phyloP scores from a whole-genome alignment of 2,888 invertebrate genomes.

The Volucella bombylans region DNA sequence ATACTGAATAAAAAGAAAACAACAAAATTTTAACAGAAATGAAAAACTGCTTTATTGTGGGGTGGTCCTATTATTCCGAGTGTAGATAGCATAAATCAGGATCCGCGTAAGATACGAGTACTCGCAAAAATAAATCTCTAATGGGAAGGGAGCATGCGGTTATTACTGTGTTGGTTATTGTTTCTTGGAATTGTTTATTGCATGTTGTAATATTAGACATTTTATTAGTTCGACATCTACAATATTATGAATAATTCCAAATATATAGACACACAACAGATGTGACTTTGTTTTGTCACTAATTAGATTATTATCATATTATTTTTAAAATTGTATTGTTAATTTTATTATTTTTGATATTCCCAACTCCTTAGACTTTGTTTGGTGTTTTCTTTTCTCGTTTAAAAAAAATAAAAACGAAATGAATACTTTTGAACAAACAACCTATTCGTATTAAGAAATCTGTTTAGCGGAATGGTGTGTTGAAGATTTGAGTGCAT shows the following conservation, averaged over 20 bases:
- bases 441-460: conserved; percentile 2
- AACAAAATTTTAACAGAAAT: conserved; percentile 25
- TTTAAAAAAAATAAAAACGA: conserved; percentile 1
- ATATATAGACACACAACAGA: conserved; percentile 21
- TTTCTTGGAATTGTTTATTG: conserved; percentile 5
- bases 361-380: conserved; percentile 62
- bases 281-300: conserved; percentile 9
- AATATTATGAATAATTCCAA: conserved; percentile 24
- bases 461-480: conserved; percentile 41
- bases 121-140: conserved; percentile 4
- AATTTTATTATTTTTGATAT: conserved; percentile 39
- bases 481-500: conserved; percentile 10
- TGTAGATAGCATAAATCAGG: conserved; percentile 21
- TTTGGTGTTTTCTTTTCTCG: conserved; percentile 30
- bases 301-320: conserved; percentile 10
- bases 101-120: neutral
- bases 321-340: conserved; percentile 25
- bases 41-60: conserved; percentile 23
- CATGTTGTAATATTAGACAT: conserved; percentile 1
- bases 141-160: conserved; percentile 10
- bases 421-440: conserved; percentile 1
- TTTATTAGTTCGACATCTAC: conserved; percentile 36
- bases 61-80: conserved; percentile 11
- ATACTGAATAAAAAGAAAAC: conserved; percentile 31
- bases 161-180: conserved; percentile 6